Percentiles rank a stretch among this genome's conserved stretches.
Conservation (phyloP, 2,113 vertebrate genomes). For the Malurus elegans region DNA sequence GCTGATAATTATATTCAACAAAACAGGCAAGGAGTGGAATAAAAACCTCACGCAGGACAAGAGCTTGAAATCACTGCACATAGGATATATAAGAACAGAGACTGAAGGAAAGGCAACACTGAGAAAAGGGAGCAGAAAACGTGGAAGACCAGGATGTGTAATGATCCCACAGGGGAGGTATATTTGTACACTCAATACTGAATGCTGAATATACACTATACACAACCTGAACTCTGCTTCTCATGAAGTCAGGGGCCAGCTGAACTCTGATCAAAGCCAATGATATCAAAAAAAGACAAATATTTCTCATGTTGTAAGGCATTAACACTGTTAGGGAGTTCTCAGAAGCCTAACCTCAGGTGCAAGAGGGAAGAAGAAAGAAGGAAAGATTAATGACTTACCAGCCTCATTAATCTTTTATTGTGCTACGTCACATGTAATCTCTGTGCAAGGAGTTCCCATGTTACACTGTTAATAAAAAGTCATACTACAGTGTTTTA, state of each 20-base stretch:
- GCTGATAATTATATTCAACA: background rate
- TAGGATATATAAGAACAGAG: background rate
- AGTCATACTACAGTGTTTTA: constrained; percentile 24
- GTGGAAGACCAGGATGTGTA: background rate
- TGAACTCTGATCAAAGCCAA: background rate
- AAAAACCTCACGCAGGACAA: background rate
- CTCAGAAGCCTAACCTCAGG: background rate
- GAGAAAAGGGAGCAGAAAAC: background rate
- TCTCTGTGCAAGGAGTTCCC: constrained; percentile 8
- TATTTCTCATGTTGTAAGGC: background rate
- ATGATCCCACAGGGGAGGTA: accelerated
- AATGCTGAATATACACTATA: background rate
- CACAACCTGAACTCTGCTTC: background rate
- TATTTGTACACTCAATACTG: background rate
- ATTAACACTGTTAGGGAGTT: background rate
- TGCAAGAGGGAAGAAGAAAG: background rate
- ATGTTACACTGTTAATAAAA: background rate
- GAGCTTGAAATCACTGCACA: background rate
- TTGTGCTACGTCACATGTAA: background rate
- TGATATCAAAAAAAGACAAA: background rate
- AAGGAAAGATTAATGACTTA: background rate
- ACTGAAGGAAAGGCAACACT: background rate
- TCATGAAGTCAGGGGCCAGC: background rate
- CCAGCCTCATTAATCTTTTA: background rate
- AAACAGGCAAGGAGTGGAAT: background rate